Evolutionary conservation across 1,140 invertebrate species (phyloP).

Genomic region (Drosophila dunni): DNA sequence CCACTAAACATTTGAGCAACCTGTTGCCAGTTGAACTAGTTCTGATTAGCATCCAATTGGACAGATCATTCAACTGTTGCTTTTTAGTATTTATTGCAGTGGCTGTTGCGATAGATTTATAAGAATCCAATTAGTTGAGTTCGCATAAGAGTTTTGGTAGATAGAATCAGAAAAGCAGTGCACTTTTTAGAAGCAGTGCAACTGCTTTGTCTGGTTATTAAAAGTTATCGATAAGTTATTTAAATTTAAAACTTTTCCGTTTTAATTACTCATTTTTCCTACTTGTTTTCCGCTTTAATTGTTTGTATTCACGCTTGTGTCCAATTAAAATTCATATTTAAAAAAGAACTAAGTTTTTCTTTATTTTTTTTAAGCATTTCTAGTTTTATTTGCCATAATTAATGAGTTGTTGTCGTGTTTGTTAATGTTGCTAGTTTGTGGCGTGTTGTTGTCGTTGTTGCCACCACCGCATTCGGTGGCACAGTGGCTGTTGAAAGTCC

Average conservation of each 20-base stretch:
- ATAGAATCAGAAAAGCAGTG: too few species aligned
- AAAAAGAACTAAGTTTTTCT: conserved; percentile 3
- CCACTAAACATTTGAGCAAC: conserved; percentile 8
- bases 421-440: conserved; percentile 44
- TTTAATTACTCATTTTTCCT: too few species aligned
- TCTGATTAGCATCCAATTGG: conserved; percentile 13
- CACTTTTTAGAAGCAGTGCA: too few species aligned
- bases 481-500: conserved; percentile 45
- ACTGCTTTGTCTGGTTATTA: too few species aligned
- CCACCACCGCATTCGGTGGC: conserved; percentile 13
- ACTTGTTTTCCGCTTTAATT: background rate
- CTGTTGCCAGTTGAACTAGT: conserved; percentile 13
- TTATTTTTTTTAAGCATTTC: conserved; percentile 7
- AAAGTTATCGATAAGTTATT: too few species aligned
- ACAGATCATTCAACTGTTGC: conserved; percentile 16
- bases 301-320: background rate
- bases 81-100: too few species aligned
- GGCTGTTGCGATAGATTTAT: too few species aligned
- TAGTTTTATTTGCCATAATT: conserved; percentile 45
- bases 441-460: conserved; percentile 40
- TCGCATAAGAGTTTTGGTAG: too few species aligned
- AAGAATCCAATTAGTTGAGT: too few species aligned
- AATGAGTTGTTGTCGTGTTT: conserved; percentile 63
- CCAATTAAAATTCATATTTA: background rate
- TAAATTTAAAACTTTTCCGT: too few species aligned